These are phyloP conservation scores for Drosophila kanekoi DNA, from an alignment of 2,888 invertebrate genomes.

Conservation along the genomic window DNA sequence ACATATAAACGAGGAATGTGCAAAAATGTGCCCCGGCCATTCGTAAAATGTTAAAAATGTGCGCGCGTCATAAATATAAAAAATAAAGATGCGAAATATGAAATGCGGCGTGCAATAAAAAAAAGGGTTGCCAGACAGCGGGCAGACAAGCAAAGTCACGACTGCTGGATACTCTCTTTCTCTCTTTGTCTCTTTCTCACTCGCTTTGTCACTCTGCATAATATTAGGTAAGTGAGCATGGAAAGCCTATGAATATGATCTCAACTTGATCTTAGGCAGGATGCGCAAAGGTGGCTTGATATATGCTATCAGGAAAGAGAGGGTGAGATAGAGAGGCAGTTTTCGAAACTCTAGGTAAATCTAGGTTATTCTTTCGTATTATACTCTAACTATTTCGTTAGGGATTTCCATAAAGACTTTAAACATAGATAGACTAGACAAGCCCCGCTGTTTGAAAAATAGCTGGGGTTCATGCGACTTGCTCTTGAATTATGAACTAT, in stretches of 20 bases:
- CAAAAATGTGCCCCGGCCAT: slow-evolving; percentile 42
- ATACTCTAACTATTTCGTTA: too few species aligned
- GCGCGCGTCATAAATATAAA: slow-evolving; percentile 35
- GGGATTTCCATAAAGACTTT: too few species aligned
- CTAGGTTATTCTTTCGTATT: too few species aligned
- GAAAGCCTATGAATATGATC: too few species aligned
- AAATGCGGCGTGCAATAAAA: slow-evolving; percentile 32
- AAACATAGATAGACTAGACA: too few species aligned
- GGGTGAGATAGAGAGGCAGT: too few species aligned
- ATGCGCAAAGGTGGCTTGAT: too few species aligned
- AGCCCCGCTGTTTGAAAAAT: too few species aligned
- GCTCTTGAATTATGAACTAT: background rate
- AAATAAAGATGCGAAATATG: slow-evolving; percentile 42
- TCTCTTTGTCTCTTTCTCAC: background rate
- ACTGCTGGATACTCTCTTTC: slow-evolving; percentile 2
- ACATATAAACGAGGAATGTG: slow-evolving; percentile 49
- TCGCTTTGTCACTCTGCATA: background rate
- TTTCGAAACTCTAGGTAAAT: too few species aligned
- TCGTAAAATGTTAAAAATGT: slow-evolving; percentile 45
- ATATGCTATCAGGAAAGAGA: too few species aligned
- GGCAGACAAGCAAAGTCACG: background rate
- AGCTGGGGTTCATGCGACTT: background rate
- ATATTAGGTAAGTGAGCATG: background rate
- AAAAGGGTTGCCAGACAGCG: slow-evolving; percentile 31
- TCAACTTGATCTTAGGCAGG: too few species aligned